Evolutionary conservation across 2,797 vertebrate species (phyloP).

Genomic region (Rhynchotus rufescens): DNA sequence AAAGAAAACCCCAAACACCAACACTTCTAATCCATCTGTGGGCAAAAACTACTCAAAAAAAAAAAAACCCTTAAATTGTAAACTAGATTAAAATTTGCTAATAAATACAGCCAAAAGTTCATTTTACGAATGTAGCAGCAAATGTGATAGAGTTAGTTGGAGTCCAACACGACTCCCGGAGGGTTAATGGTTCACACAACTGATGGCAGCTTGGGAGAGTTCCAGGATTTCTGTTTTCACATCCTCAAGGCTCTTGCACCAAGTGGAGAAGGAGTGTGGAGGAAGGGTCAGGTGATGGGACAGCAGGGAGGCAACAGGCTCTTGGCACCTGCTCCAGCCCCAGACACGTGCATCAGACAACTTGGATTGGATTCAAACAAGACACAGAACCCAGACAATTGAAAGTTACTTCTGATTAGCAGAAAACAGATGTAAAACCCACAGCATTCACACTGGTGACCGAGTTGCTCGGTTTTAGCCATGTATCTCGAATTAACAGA

Average conservation of each 20-base stretch:
- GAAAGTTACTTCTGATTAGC: constrained; percentile 74
- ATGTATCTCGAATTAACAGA: constrained; percentile 27
- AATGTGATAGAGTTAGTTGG: constrained; percentile 75
- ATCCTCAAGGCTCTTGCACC: constrained; percentile 77
- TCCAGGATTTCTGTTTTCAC: constrained; percentile 74
- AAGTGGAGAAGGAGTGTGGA: constrained; percentile 75
- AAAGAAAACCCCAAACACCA: constrained; percentile 35
- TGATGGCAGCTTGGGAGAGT: constrained; percentile 78
- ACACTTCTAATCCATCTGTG: constrained; percentile 59
- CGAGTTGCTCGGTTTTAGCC: constrained; percentile 21
- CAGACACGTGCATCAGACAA: constrained; percentile 72
- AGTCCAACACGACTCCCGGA: constrained; percentile 70
- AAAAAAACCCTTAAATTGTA: constrained; percentile 62
- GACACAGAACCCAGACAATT: constrained; percentile 68
- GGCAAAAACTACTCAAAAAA: constrained; percentile 71
- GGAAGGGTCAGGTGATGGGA: constrained; percentile 58
- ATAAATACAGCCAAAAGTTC: constrained; percentile 81
- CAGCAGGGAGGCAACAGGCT: constrained; percentile 39
- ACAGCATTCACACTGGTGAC: constrained; percentile 75
- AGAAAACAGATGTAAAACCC: constrained; percentile 86
- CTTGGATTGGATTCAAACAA: constrained; percentile 72
- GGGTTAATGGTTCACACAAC: constrained; percentile 73
- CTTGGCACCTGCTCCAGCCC: constrained; percentile 58
- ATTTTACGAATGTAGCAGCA: constrained; percentile 83
- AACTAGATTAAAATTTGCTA: constrained; percentile 77